Evolutionary conservation across 1,140 invertebrate genomes (phyloP), one percentile per base, ranked within the genome.

Genomic region (Pseudobourletiella spinata): DNA sequence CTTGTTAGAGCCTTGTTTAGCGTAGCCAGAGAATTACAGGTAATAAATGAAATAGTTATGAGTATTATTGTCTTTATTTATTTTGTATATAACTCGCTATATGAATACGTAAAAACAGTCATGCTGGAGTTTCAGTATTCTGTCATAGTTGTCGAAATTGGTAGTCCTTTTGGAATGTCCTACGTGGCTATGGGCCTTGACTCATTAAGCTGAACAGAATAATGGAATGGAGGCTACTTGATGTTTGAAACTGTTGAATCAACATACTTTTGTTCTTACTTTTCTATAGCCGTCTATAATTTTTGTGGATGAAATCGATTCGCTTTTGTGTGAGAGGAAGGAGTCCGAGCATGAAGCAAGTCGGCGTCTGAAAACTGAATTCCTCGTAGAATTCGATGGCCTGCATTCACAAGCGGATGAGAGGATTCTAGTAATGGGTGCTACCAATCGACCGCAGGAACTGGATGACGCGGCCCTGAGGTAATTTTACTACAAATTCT

Each of bases 281-380:
- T 25, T 61, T 32, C 60, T 70, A 18, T 68, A 86, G 79, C 90
- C 91, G n/a, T 88, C 89, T 16, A 91, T 95, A 61, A 91, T 94
- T 67, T 97, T 97, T 76, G 89, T 97, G 70, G 94, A 98, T 77
- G 94, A 98, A 78, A 91, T 98, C 26, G 95, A 98, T 77, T 97
- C 94, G 2, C 74, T 98, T 26, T 78, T 98, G 15, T 91, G 89
- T 32, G 90, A 95, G 76, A 79, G 95, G 25, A 87, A 86, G 56
- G 88, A 91, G 70, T 85, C 85, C 60, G 95, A 99, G 76, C 93
- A 98, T 74, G 95, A 99, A 77, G 91, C 93, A 25, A 94, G 91
- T 22, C 77, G 95, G 15, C 82, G 95, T 65, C 81, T 99, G n/a
- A 99, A 98, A 80, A 99, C 95, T 0, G 95, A 99, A 78, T 98